phyloP scores from a whole-genome alignment of 2,113 vertebrate species.

The Phalacrocorax brasilianus region DNA sequence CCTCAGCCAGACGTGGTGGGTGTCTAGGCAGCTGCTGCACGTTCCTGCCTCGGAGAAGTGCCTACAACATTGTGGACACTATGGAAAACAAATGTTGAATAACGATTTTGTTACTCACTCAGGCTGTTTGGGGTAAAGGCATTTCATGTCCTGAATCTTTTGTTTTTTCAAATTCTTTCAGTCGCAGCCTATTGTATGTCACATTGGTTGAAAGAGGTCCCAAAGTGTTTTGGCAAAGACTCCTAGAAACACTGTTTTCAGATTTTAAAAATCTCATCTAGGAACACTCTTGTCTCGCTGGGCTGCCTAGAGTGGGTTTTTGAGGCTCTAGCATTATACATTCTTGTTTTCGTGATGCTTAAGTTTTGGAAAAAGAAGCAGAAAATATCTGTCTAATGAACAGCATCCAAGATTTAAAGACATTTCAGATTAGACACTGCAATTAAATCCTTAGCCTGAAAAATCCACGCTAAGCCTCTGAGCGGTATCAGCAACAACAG shows the following conservation, averaged over 20 bases:
- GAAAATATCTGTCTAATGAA: slow-evolving; percentile 26
- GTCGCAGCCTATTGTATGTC: neutral
- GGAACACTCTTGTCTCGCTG: neutral
- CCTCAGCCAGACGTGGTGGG: neutral
- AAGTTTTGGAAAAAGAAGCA: slow-evolving; percentile 46
- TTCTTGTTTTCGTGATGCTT: neutral
- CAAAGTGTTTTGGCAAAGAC: neutral
- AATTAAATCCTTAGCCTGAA: slow-evolving; percentile 44
- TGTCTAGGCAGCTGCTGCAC: neutral
- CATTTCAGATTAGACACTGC: neutral
- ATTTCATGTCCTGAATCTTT: neutral
- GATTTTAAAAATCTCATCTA: neutral
- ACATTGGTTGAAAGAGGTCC: neutral
- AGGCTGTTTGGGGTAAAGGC: neutral
- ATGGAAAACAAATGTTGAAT: neutral
- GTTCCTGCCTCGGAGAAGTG: neutral
- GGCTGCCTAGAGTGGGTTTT: neutral
- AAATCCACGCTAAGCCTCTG: slow-evolving; percentile 35
- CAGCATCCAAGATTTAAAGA: slow-evolving; percentile 27
- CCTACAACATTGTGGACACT: neutral
- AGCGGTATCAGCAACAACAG: neutral
- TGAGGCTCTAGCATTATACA: neutral
- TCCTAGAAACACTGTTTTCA: neutral
- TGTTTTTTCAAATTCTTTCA: neutral
- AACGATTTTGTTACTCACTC: neutral